Base-by-base conservation (phyloP, 2,113 vertebrate genomes). In the Macrotis lagotis region DNA sequence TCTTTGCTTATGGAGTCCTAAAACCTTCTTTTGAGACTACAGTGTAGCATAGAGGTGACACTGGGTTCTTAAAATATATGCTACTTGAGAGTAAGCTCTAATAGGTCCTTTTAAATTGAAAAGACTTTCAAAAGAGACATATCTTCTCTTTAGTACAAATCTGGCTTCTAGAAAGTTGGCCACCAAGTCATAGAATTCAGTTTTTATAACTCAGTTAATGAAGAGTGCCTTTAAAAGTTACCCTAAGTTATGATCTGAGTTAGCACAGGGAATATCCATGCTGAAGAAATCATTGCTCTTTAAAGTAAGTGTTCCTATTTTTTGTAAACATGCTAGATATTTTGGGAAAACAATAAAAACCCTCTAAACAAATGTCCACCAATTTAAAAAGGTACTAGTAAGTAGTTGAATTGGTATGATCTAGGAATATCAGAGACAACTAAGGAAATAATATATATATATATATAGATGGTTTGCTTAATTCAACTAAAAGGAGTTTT, bases 401-500 rank as follows among this genome's bases (percentile, higher is more conserved):
- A 37, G 28, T 24, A 44, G 44, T 12, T 83, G n/a, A 83, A 44
- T 44, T 91, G 96, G 59, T 74, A 93, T 90, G 51, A 88, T 93
- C 93, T 94, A 92, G 66, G 25, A 93, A 14, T 88, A 55, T 88
- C 89, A 51, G 50, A 91, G 31, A 37, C 92, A 93, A 91, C 52
- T 92, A 48, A 52, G 19, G 49, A 92, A 66, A 47, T n/a, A 8
- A 89, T 94, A 91, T 88, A 55, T n/a, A n/a, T n/a, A 93, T 50
- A 44, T 93, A 24, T 19, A 37, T 91, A 94, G 37, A 83, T 74
- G 44, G 48, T 52, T 51, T 93, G 0, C 91, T 93, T 91, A 83
- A 83, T 26, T 94, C 49, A n/a, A n/a, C 50, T 97, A 92, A 93
- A 28, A 90, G 5, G 66, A n/a, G 92, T 83, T 90, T 19, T n/a